Evolutionary conservation across 2,113 vertebrate genomes (phyloP), one percentile per base, ranked within the genome.

Genomic region (Dryoscopus gambensis): DNA sequence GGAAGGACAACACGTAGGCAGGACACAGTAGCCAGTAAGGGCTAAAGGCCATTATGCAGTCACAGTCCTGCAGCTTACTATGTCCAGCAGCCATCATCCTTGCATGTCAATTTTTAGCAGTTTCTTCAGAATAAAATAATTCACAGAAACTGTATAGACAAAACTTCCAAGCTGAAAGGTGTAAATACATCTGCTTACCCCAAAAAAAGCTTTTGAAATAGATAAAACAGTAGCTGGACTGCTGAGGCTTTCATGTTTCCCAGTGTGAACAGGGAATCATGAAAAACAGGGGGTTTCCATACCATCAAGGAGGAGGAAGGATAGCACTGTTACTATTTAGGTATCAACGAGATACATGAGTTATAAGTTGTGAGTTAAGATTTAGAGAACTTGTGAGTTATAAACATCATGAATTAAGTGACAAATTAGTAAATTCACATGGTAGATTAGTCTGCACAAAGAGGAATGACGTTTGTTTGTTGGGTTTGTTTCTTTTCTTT

Each of bases 1-100:
- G 27, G 0, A 0, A 85, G 18, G 63, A 15, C 56, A 89, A 28
- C 33, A 21, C 1, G 0, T 28, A 49, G 27, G 39, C 40, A 81
- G 46, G 40, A 56, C 21, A 46, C 4, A 3, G 15, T 52, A 21
- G 31, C 11, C 30, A 19, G 37, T 22, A 78, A 78, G 42, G 33
- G 31, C 25, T 86, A n/a, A 82, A 77, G 64, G 42, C 52, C 25
- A 39, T 68, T 63, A 42, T 27, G 15, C 37, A 73, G 65, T 13
- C 42, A 28, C 27, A 31, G 2, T n/a, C 47, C 53, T 57, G 13
- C 64, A 77, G 40, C 9, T 91, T 80, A 39, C 52, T 46, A 31
- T 75, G 15, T 59, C 18, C 39, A 73, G 53, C 31, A 59, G n/a
- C 15, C 42, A 24, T 59, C 49, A 27, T n/a, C 31, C 18, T 49